Evolutionary conservation across 1,140 invertebrate genomes (phyloP).

Genomic region (Pseudoatta argentina): DNA sequence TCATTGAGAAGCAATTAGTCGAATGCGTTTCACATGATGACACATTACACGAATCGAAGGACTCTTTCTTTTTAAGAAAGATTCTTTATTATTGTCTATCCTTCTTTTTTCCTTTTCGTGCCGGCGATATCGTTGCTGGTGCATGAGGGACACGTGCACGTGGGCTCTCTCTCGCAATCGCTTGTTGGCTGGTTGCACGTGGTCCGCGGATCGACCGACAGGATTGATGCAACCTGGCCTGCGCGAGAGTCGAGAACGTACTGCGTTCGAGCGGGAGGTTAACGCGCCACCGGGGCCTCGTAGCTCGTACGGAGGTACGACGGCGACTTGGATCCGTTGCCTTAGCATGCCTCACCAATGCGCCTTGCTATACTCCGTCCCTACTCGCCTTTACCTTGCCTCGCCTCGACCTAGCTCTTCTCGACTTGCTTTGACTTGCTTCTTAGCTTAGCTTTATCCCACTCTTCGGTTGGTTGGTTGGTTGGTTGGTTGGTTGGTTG

Average conservation of each 20-base stretch:
- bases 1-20: not conserved
- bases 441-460: slow-evolving; percentile 62
- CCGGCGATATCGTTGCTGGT: not conserved
- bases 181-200: slow-evolving; percentile 72
- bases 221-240: slow-evolving; percentile 82
- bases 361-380: slow-evolving; percentile 72
- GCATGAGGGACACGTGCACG: slow-evolving; percentile 33
- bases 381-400: slow-evolving; percentile 72
- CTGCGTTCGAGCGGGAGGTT: slow-evolving; percentile 80
- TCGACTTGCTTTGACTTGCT: slow-evolving; percentile 63
- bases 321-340: slow-evolving; percentile 78
- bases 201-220: slow-evolving; percentile 71
- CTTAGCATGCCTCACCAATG: slow-evolving; percentile 76
- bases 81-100: not conserved
- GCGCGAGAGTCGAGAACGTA: slow-evolving; percentile 83
- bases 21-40: not conserved
- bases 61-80: not conserved
- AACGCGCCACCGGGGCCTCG: slow-evolving; percentile 79
- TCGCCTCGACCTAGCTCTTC: slow-evolving; percentile 69
- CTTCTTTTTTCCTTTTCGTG: not conserved
- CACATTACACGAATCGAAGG: not conserved
- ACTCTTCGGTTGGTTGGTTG: slow-evolving; percentile 34
- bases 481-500: slow-evolving; percentile 1
- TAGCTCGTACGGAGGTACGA: slow-evolving; percentile 52
- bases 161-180: slow-evolving; percentile 5